A percentile compares a stretch with the other conserved stretches of the same genome.
Evolutionary conservation across 2,113 vertebrate genomes (phyloP).

Genomic region (Ascaphus truei): DNA sequence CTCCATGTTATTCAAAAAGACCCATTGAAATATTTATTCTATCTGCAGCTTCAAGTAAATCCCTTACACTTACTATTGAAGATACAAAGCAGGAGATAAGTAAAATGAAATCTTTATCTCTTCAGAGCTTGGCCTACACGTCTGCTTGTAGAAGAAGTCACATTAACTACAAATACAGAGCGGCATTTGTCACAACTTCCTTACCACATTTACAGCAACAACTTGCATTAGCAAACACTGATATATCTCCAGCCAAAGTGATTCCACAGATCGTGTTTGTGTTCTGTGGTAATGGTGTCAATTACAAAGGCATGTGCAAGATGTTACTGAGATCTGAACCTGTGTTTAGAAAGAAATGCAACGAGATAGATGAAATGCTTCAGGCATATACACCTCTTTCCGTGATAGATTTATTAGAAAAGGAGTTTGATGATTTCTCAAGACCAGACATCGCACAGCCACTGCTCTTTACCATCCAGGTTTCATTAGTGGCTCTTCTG

Average conservation of each 20-base stretch:
- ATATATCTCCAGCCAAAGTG: too few species aligned
- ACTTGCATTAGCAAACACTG: conserved; percentile 45
- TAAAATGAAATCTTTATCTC: conserved; percentile 38
- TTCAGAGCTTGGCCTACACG: conserved; percentile 67
- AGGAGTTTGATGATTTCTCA: conserved; percentile 44
- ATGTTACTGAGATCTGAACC: conserved; percentile 61
- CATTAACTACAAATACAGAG: conserved; percentile 64
- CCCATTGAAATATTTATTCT: conserved; percentile 64
- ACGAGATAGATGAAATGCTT: conserved; percentile 62
- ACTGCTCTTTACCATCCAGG: conserved; percentile 72
- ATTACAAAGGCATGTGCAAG: conserved; percentile 63
- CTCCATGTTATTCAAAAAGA: conserved; percentile 33
- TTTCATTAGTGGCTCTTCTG: conserved; percentile 63
- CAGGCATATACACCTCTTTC: conserved; percentile 48
- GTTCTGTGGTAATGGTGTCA: conserved; percentile 72
- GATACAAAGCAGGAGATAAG: conserved; percentile 60
- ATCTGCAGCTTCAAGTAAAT: conserved; percentile 68
- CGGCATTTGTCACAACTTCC: conserved; percentile 62
- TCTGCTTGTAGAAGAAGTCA: conserved; percentile 81
- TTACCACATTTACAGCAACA: conserved; percentile 60
- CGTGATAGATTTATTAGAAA: conserved; percentile 47
- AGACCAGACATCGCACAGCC: conserved; percentile 63
- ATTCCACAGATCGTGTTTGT: conserved; percentile 70
- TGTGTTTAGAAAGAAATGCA: conserved; percentile 66
- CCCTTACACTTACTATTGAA: conserved; percentile 52